A percentile compares a stretch with the other conserved stretches of the same genome.
Conservation (phyloP, 1,140 invertebrate species). For the Rhyacophila brunnea region DNA sequence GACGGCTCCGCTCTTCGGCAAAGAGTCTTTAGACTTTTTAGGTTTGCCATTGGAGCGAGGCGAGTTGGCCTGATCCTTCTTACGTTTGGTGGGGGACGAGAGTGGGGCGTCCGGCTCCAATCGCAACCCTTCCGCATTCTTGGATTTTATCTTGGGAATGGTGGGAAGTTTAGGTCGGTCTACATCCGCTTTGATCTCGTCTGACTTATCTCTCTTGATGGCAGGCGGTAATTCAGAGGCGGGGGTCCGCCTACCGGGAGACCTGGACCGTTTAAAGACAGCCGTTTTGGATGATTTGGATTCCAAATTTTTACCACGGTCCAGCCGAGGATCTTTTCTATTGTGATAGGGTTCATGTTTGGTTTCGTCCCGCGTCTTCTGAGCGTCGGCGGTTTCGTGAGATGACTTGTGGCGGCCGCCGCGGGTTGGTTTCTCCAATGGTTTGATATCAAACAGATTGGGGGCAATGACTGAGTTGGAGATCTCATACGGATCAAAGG, state of each 20-base stretch:
- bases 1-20: not conserved
- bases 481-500: too few species aligned
- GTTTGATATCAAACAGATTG: too few species aligned
- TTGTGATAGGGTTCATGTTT: too few species aligned
- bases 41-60: constrained; percentile 6
- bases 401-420: too few species aligned
- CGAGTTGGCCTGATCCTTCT: constrained; percentile 35
- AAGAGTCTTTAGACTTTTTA: constrained; percentile 17
- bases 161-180: constrained; percentile 47
- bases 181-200: constrained; percentile 30
- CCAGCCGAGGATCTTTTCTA: constrained; percentile 22
- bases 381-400: too few species aligned
- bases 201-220: constrained; percentile 19
- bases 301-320: constrained; percentile 9
- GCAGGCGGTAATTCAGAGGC: not conserved
- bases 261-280: constrained; percentile 9
- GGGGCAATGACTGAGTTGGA: too few species aligned
- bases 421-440: too few species aligned
- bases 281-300: constrained; percentile 4
- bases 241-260: not conserved
- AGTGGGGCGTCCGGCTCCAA: constrained; percentile 32
- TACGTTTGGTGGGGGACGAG: constrained; percentile 38
- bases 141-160: constrained; percentile 44
- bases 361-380: too few species aligned
- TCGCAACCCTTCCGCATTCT: constrained; percentile 19